phyloP scores from a whole-genome alignment of 2,113 vertebrate genomes.

The Serilophus lunatus region DNA sequence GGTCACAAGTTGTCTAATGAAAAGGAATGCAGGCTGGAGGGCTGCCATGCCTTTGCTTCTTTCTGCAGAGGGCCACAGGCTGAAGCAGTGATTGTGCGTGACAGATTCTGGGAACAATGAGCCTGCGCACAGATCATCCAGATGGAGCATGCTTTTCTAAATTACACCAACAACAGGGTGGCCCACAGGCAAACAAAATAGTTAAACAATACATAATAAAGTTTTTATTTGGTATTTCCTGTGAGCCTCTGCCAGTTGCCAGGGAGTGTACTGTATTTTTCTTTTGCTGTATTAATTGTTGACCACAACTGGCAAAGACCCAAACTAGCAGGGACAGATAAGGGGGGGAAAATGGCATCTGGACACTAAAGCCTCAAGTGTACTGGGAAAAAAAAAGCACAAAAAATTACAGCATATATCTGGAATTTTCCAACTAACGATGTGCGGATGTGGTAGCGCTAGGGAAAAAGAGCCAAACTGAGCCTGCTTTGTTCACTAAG shows the following conservation, averaged over 20 bases:
- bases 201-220: slow-evolving; percentile 81
- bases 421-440: slow-evolving; percentile 99
- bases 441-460: slow-evolving; percentile 98
- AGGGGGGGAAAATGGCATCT: slow-evolving; percentile 82
- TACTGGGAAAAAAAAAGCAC: slow-evolving; percentile 76
- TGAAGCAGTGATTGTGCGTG: slow-evolving; percentile 77
- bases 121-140: slow-evolving; percentile 71
- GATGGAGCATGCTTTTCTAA: slow-evolving; percentile 76
- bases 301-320: slow-evolving; percentile 77
- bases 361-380: slow-evolving; percentile 91
- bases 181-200: slow-evolving; percentile 80
- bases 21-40: slow-evolving; percentile 75
- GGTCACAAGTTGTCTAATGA: slow-evolving; percentile 83
- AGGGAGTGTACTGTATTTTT: slow-evolving; percentile 78
- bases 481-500: slow-evolving; percentile 97
- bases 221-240: slow-evolving; percentile 88
- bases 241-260: slow-evolving; percentile 79
- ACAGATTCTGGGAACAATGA: slow-evolving; percentile 74
- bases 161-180: slow-evolving; percentile 75
- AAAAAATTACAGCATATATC: slow-evolving; percentile 99
- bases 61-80: slow-evolving; percentile 72
- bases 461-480: slow-evolving; percentile 96
- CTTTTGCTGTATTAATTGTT: slow-evolving; percentile 84
- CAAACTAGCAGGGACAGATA: slow-evolving; percentile 80
- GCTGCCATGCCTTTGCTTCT: slow-evolving; percentile 76